Conservation (phyloP, 2,888 invertebrate species). For the Eurois occulta region DNA sequence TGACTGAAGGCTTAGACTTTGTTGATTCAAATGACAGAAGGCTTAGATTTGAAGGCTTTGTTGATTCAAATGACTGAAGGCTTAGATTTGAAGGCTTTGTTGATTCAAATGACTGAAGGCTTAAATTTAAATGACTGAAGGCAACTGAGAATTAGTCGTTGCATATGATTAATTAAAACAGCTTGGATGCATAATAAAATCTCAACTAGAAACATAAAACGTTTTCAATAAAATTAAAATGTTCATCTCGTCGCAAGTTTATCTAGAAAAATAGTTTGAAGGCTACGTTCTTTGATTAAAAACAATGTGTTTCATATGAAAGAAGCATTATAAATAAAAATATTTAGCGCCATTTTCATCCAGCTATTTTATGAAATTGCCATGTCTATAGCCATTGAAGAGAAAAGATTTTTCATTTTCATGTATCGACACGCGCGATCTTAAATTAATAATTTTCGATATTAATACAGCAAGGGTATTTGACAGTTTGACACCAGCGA, state of each 20-base stretch:
- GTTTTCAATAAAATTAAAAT: slow-evolving; percentile 20
- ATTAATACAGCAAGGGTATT: slow-evolving; percentile 19
- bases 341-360: slow-evolving; percentile 7
- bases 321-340: not conserved
- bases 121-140: too few species aligned
- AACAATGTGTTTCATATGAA: slow-evolving; percentile 19
- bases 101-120: too few species aligned
- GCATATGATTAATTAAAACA: slow-evolving; percentile 7
- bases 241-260: slow-evolving; percentile 13
- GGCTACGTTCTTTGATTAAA: slow-evolving; percentile 20
- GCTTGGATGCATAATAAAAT: not conserved
- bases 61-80: too few species aligned
- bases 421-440: slow-evolving; percentile 61
- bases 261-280: slow-evolving; percentile 16
- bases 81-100: too few species aligned
- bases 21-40: too few species aligned
- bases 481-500: slow-evolving; percentile 26
- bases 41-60: too few species aligned
- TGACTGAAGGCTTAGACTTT: too few species aligned
- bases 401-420: slow-evolving; percentile 35
- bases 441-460: slow-evolving; percentile 36
- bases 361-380: slow-evolving; percentile 12
- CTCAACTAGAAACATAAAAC: slow-evolving; percentile 3
- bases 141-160: not conserved
- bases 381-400: not conserved